Conservation (phyloP, 2,888 invertebrate genomes). For the Teinopalpus imperialis region DNA sequence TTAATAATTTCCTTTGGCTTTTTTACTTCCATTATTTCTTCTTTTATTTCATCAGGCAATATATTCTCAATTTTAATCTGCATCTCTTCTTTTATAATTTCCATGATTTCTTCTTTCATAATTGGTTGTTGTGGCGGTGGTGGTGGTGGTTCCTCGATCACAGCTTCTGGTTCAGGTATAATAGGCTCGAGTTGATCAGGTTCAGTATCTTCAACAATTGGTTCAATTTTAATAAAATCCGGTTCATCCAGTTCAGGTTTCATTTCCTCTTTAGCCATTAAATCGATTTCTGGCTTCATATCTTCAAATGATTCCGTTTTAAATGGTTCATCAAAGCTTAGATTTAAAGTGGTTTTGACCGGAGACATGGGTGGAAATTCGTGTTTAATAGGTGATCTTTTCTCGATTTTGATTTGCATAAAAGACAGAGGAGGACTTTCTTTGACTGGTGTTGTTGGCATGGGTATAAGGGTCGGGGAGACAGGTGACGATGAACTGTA, state of each 20-base stretch:
- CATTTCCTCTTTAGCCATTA: constrained; percentile 71
- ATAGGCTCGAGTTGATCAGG: constrained; percentile 32
- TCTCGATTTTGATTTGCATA: constrained; percentile 51
- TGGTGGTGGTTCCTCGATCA: constrained; percentile 20
- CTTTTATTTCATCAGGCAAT: constrained; percentile 31
- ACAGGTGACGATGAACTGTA: constrained; percentile 66
- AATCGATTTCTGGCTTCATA: constrained; percentile 60
- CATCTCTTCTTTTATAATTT: constrained; percentile 34
- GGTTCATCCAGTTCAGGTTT: constrained; percentile 68
- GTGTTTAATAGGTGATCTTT: constrained; percentile 66
- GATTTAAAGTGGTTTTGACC: constrained; percentile 48
- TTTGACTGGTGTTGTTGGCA: constrained; percentile 54
- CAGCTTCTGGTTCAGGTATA: constrained; percentile 32
- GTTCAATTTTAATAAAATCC: constrained; percentile 55
- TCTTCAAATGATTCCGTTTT: constrained; percentile 54
- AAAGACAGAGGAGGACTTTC: constrained; percentile 47
- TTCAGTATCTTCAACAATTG: constrained; percentile 41
- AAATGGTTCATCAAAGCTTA: constrained; percentile 58
- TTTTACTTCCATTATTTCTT: constrained; percentile 32
- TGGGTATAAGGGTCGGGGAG: constrained; percentile 55
- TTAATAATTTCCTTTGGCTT: constrained; percentile 38
- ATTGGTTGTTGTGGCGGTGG: constrained; percentile 38
- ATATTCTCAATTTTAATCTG: constrained; percentile 30
- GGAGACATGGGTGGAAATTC: constrained; percentile 61
- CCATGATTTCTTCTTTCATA: constrained; percentile 46